phyloP scores from a whole-genome alignment of 2,888 invertebrate genomes.

The Drosophila setosimentum region DNA sequence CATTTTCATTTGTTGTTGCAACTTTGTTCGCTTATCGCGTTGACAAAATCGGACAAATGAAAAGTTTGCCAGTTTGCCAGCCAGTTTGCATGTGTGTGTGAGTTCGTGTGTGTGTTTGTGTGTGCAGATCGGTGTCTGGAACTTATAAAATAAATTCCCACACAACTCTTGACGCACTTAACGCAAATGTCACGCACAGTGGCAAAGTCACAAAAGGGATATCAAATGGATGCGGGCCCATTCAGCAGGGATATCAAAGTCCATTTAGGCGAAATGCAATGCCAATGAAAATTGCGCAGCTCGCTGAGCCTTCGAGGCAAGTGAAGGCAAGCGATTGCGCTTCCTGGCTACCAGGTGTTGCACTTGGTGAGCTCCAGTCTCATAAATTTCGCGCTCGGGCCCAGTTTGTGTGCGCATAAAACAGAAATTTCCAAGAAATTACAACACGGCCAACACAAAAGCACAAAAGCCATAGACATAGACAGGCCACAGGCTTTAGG shows the following conservation, averaged over 20 bases:
- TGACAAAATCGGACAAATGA: slow-evolving; percentile 63
- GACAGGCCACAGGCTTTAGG: slow-evolving; percentile 33
- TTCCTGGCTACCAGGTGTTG: slow-evolving; percentile 76
- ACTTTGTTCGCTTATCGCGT: slow-evolving; percentile 61
- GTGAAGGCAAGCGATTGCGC: slow-evolving; percentile 32
- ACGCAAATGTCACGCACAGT: slow-evolving; percentile 80
- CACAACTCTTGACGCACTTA: slow-evolving; percentile 71
- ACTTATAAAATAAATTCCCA: slow-evolving; percentile 59
- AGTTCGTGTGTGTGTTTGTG: slow-evolving; percentile 6
- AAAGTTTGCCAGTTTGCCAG: slow-evolving; percentile 48
- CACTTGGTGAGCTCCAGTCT: slow-evolving; percentile 62
- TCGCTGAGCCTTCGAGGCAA: slow-evolving; percentile 42
- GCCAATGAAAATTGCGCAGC: slow-evolving; percentile 7
- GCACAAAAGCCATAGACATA: slow-evolving; percentile 55
- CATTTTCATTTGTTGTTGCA: slow-evolving; percentile 67
- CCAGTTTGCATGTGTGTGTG: slow-evolving; percentile 9
- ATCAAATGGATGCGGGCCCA: slow-evolving; percentile 74
- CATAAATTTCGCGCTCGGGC: slow-evolving; percentile 74
- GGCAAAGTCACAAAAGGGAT: slow-evolving; percentile 73
- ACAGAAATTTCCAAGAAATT: slow-evolving; percentile 82
- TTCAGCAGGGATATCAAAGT: slow-evolving; percentile 59
- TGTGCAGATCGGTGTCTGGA: slow-evolving; percentile 5
- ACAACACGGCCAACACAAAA: slow-evolving; percentile 72
- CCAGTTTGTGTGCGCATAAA: slow-evolving; percentile 67
- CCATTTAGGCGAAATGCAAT: slow-evolving; percentile 53